A percentile compares a stretch with the other conserved stretches of the same genome.
phyloP scores from a whole-genome alignment of 2,797 vertebrate genomes.

The Apodemus agrarius region DNA sequence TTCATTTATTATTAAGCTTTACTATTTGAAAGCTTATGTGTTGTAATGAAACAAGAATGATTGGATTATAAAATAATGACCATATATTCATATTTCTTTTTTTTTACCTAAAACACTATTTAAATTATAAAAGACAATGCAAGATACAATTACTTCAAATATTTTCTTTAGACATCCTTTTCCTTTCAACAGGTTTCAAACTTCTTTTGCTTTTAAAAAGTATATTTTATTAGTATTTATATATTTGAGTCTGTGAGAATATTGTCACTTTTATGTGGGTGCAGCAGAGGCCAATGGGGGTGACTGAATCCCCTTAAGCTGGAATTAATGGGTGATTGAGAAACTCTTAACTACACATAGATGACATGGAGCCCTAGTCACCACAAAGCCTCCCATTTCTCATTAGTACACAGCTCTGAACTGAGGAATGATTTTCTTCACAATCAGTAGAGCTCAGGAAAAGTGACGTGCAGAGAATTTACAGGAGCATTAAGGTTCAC shows the following conservation, averaged over 20 bases:
- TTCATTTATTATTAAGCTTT: background rate
- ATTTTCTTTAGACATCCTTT: background rate
- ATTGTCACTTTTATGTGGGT: background rate
- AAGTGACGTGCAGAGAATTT: background rate
- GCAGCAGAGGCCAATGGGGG: too few species aligned
- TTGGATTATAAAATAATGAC: background rate
- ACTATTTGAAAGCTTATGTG: background rate
- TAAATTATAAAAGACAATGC: background rate
- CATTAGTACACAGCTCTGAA: background rate
- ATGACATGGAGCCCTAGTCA: background rate
- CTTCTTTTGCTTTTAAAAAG: background rate
- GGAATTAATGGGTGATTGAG: background rate
- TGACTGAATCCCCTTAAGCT: background rate
- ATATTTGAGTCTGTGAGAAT: background rate
- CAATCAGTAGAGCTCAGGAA: background rate
- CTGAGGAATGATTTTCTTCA: background rate
- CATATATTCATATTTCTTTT: background rate
- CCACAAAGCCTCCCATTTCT: background rate
- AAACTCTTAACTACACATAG: background rate
- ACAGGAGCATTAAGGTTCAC: background rate
- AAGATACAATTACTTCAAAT: background rate
- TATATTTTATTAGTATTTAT: background rate
- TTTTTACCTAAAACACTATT: background rate
- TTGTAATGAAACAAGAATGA: background rate
- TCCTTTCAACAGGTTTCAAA: background rate